Conservation (phyloP, 2,797 vertebrate species). For the Otolemur crassicaudatus region DNA sequence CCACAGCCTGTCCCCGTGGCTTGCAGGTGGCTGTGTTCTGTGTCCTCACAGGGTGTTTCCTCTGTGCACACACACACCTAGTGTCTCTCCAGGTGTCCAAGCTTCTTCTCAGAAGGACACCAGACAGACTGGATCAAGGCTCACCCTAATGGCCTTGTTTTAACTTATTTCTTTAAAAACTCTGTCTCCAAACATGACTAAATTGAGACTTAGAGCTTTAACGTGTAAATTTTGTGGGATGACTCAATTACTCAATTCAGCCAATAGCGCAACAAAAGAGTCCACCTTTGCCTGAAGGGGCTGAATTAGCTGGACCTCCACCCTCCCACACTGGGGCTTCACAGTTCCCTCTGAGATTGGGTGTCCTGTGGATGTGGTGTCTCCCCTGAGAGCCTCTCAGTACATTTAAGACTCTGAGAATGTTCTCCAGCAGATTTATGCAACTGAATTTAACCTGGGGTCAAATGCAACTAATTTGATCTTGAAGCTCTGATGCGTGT, state of each 20-base stretch:
- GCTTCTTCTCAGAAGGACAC: neutral
- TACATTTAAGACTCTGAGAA: neutral
- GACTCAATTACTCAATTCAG: neutral
- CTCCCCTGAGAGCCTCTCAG: neutral
- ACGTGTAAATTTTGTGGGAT: neutral
- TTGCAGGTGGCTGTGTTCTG: fast-evolving
- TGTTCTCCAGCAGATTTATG: neutral
- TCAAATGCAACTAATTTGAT: neutral
- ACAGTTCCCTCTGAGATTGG: neutral
- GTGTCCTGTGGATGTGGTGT: neutral
- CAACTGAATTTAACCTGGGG: neutral
- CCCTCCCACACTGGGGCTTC: fast-evolving
- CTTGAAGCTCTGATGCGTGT: neutral
- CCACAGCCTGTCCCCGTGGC: neutral
- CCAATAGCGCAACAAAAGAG: neutral
- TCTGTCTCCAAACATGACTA: too few relatives aligned
- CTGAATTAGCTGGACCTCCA: neutral
- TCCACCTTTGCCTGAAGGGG: neutral
- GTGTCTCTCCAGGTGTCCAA: neutral
- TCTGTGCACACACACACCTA: too few relatives aligned
- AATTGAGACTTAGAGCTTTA: neutral
- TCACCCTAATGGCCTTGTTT: neutral
- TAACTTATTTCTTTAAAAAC: neutral
- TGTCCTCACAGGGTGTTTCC: fast-evolving
- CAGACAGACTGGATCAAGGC: fast-evolving